These are phyloP conservation scores for Zaprionus nigranus DNA, from an alignment of 1,140 invertebrate species.

Conservation along the genomic window DNA sequence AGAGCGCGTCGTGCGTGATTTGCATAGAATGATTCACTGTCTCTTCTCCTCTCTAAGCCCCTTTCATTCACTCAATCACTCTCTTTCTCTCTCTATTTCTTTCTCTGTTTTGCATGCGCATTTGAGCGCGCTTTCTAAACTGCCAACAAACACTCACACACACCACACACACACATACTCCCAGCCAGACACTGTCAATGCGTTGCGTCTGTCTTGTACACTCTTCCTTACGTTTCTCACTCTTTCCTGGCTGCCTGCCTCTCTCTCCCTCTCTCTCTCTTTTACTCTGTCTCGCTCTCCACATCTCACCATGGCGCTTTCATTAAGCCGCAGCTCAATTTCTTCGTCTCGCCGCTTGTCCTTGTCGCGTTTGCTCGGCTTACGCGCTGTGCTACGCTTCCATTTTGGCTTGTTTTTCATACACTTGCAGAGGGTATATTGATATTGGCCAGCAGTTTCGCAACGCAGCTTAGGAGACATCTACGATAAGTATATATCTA, in stretches of 20 bases:
- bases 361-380: conserved; percentile 45
- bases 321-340: conserved; percentile 62
- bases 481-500: no score
- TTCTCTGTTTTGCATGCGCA: conserved; percentile 25
- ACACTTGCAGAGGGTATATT: no score
- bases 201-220: not conserved
- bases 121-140: conserved; percentile 50
- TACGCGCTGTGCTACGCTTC: conserved; percentile 11
- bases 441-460: no score
- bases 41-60: not conserved
- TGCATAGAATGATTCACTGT: conserved; percentile 39
- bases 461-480: no score
- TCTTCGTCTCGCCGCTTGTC: conserved; percentile 40
- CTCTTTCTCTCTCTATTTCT: not conserved
- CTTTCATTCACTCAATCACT: not conserved
- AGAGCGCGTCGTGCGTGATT: conserved; percentile 44
- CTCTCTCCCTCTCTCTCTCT: not conserved
- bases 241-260: not conserved
- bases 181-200: not conserved
- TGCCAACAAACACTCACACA: conserved; percentile 1
- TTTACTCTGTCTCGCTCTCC: conserved; percentile 5
- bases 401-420: conserved; percentile 1
- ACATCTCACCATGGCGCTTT: conserved; percentile 27
- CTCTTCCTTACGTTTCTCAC: no score
- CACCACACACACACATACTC: conserved; percentile 1